Conservation (phyloP, 2,113 vertebrate genomes). For the Saccopteryx leptura region DNA sequence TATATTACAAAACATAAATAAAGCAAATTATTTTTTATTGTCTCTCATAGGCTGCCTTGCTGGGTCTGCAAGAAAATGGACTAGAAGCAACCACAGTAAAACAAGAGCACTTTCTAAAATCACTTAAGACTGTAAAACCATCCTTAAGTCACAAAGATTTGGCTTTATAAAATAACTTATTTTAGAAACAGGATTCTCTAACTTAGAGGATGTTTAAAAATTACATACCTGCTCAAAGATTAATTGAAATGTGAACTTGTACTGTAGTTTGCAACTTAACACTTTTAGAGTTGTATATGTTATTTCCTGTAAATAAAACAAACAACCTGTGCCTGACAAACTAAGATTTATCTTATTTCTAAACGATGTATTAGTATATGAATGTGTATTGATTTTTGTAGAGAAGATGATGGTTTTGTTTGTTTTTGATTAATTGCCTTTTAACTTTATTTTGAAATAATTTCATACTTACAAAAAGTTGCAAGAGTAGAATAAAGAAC, state of each 20-base stretch:
- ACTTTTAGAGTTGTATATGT: constrained; percentile 15
- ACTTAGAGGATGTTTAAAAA: constrained; percentile 62
- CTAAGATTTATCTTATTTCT: not conserved
- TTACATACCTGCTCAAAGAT: not conserved
- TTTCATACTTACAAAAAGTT: not conserved
- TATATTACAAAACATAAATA: not conserved
- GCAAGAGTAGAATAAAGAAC: not conserved
- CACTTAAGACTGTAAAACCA: constrained; percentile 90
- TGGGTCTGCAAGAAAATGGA: constrained; percentile 93
- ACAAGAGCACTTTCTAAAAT: constrained; percentile 90
- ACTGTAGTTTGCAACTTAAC: not conserved
- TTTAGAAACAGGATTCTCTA: constrained; percentile 72
- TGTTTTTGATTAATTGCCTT: not conserved
- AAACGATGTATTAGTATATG: not conserved
- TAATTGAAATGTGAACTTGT: constrained; percentile 28
- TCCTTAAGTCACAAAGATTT: constrained; percentile 92
- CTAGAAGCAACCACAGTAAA: constrained; percentile 91
- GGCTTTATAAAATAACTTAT: constrained; percentile 89
- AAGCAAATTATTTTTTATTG: not conserved
- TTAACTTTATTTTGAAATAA: constrained; percentile 45
- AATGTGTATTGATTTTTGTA: not conserved
- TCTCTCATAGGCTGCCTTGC: constrained; percentile 93
- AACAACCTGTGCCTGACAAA: not conserved
- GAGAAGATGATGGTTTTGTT: not conserved
- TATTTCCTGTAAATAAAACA: constrained; percentile 47